These are phyloP conservation scores for Unio pictorum DNA, from an alignment of 2,888 invertebrate genomes.

Conservation along the genomic window DNA sequence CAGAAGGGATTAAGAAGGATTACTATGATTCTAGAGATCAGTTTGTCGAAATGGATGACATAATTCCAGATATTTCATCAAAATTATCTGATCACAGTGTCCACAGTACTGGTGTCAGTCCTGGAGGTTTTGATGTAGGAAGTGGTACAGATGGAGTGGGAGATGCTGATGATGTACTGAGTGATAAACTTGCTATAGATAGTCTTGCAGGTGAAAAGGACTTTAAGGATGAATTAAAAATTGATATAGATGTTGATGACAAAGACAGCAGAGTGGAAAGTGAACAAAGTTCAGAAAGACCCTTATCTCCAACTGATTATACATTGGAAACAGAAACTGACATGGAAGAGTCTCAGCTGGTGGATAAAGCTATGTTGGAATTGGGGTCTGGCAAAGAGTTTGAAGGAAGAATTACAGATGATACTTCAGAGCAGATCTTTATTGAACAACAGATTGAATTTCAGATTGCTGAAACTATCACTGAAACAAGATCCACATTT, in stretches of 20 bases:
- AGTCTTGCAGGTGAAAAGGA: too few relatives aligned
- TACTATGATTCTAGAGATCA: too few relatives aligned
- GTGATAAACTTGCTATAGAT: too few relatives aligned
- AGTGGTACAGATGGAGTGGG: neutral
- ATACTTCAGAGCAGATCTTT: conserved; percentile 66
- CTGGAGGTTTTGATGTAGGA: neutral
- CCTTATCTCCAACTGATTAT: conserved; percentile 63
- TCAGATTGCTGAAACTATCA: conserved; percentile 11
- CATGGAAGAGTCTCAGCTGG: conserved; percentile 47
- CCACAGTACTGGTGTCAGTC: neutral
- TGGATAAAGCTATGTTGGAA: conserved; percentile 18
- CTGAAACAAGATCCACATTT: conserved; percentile 8
- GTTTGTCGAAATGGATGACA: too few relatives aligned
- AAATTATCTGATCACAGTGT: too few relatives aligned
- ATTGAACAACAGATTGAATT: conserved; percentile 60
- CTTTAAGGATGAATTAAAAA: conserved; percentile 12
- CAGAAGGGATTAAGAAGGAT: conserved; percentile 1
- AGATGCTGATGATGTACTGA: too few relatives aligned
- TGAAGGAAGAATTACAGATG: conserved; percentile 57
- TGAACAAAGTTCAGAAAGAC: conserved; percentile 44
- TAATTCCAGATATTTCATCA: too few relatives aligned
- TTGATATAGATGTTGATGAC: conserved; percentile 11
- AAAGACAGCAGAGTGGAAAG: conserved; percentile 14
- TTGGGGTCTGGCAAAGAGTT: conserved; percentile 38
- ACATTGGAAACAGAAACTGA: conserved; percentile 55